A percentile compares a stretch with the other conserved stretches of the same genome.
These are phyloP conservation scores for Scaptomyza caliginosa DNA, from an alignment of 2,888 invertebrate species.

Conservation along the genomic window DNA sequence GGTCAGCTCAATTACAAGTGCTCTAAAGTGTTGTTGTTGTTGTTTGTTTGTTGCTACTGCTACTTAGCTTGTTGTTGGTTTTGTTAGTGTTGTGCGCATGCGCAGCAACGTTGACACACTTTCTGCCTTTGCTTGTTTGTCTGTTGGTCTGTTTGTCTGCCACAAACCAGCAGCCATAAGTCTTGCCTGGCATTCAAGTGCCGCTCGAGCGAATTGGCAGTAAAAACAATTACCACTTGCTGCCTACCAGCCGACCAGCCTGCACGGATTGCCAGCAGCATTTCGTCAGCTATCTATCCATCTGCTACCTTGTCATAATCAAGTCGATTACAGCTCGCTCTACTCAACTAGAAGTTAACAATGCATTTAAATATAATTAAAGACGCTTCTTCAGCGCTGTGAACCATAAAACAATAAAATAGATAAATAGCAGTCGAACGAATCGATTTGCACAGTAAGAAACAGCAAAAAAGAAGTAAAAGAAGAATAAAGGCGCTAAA, in stretches of 20 bases:
- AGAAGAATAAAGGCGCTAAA: background rate
- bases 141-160: conserved; percentile 32
- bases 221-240: conserved; percentile 75
- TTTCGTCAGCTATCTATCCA: conserved; percentile 61
- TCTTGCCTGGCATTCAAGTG: conserved; percentile 52
- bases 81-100: conserved; percentile 62
- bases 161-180: conserved; percentile 37
- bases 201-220: conserved; percentile 64
- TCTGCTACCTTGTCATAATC: conserved; percentile 31
- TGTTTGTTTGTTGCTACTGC: conserved; percentile 16
- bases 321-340: conserved; percentile 21
- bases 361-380: conserved; percentile 1
- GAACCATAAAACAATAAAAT: background rate
- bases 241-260: conserved; percentile 19
- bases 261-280: conserved; percentile 47
- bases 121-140: conserved; percentile 54
- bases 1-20: conserved; percentile 31
- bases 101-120: conserved; percentile 72
- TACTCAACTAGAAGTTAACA: background rate
- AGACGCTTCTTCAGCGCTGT: background rate
- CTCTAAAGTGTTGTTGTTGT: conserved; percentile 11
- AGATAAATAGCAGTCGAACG: background rate
- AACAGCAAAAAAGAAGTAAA: background rate
- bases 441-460: background rate
- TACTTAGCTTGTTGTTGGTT: conserved; percentile 28